phyloP scores from a whole-genome alignment of 2,797 vertebrate genomes.

The Orestias chungarensis region DNA sequence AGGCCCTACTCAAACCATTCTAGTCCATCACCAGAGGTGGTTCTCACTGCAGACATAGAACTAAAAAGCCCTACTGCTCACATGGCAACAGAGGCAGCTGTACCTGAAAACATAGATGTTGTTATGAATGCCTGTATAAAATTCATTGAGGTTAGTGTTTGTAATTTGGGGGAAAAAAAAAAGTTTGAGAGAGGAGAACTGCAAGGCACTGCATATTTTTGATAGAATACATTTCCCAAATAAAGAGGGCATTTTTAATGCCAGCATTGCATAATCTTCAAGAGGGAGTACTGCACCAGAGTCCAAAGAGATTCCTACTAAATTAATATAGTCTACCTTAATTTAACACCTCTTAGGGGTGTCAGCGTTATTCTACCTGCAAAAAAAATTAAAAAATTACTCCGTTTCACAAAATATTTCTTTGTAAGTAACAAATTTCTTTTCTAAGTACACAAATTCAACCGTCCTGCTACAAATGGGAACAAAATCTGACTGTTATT shows the following conservation, averaged over 20 bases:
- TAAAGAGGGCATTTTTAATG: neutral
- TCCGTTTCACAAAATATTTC: neutral
- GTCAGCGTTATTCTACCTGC: neutral
- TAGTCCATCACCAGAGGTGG: neutral
- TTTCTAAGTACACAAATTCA: neutral
- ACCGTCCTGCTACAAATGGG: conserved; percentile 5
- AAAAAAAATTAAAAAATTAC: neutral
- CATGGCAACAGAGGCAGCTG: too few relatives aligned
- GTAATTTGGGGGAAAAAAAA: neutral
- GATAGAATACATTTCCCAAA: neutral
- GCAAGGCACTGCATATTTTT: neutral
- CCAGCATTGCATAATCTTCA: neutral
- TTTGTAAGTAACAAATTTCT: conserved; percentile 5
- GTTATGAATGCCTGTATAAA: neutral
- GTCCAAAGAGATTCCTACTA: neutral
- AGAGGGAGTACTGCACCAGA: neutral
- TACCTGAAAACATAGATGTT: too few relatives aligned
- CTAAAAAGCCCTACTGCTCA: neutral
- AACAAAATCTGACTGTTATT: neutral
- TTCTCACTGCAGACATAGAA: neutral
- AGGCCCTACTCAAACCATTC: neutral
- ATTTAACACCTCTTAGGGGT: neutral
- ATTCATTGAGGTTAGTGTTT: neutral
- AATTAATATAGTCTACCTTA: neutral
- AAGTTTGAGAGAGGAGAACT: neutral